Base-by-base conservation (phyloP, 2,797 vertebrate genomes). In the Trichosurus vulpecula region DNA sequence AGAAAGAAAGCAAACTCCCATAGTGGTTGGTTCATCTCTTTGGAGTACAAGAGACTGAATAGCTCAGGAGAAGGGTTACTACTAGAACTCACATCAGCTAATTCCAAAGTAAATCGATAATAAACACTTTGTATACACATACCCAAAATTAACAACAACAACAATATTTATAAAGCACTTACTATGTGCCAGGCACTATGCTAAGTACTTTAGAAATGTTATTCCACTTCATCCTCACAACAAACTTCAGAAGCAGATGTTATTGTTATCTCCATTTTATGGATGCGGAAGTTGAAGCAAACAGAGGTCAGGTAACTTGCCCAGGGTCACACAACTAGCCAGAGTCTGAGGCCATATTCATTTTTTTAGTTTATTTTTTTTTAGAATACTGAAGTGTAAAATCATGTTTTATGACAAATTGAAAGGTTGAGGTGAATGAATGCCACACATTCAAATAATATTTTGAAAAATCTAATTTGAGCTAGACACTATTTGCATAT, bases 361-460 rank as follows among this genome's bases (percentile, higher is more conserved):
- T 58, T n/a, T 16, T 16, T n/a, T n/a, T 35, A 16, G 81, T 92
- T 97, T 97, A 55, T 97, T 93, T 97, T 92, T 57, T 35, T 54
- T 96, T 94, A 97, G 92, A 94, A 95, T 97, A 94, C 52, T 97
- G 95, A 95, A 92, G 92, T 97, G 93, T 98, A 96, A 98, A 98
- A 98, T 98, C 96, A 97, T 95, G 96, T 87, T 92, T 97, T 94
- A 95, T 95, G 93, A 95, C 93, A 93, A 97, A 0, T 92, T 57
- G 90, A 11, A 91, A 96, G 53, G 30, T 92, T 95, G 90, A 95
- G 96, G 94, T 93, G 95, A 97, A 96, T 97, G 95, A 93, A 8
- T 95, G 92, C 92, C 92, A 94, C 30, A 74, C 51, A 94, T 94
- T 95, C 94, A 97, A 55, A 14, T 91, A 94, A 94, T 95, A 95